Base-by-base conservation (phyloP, 2,797 vertebrate species). In the Potorous gilbertii region DNA sequence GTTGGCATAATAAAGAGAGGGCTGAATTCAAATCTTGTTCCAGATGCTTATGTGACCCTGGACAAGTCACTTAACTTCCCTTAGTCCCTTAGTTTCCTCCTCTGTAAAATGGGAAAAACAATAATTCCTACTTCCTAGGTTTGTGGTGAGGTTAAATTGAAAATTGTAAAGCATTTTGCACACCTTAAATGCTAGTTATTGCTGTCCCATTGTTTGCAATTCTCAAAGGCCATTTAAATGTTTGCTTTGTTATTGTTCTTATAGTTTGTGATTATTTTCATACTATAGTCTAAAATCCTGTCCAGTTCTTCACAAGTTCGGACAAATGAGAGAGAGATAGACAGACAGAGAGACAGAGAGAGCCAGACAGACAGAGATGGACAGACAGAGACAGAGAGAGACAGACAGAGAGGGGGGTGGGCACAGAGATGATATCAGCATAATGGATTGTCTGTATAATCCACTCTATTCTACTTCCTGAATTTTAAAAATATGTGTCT, bases 341-440 rank as follows among this genome's bases (percentile, higher is more conserved):
- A 31, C 27, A 59, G 5, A 29, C 0, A 56, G 5, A 31, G 81
- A 66, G 34, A 55, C n/a, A 27, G 9, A 55, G 21, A 0, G 34
- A 56, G 13, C 50, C 62, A 5, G 21, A 28, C 2, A 11, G 1
- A 11, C 54, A 34, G 40, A 81, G 21, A 12, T 1, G n/a, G 5
- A 12, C 0, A 2, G 12, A 31, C 31, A 40, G 16, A 1, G 10
- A 21, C 40, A 31, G 52, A n/a, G 66, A 59, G 50, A 12, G 2
- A 31, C 3, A 11, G 0, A 28, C 2, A 28, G 0, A 28, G 3
- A 10, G 40, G 29, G 31, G 24, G 12, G 5, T 14, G 9, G 54
- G 52, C 28, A 1, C 14, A 89, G 59, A 54, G 56, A 55, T 54
- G 55, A 74, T 74, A 40, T 74, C 66, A 40, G 40, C n/a, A 40